Base-by-base conservation (phyloP, 1,140 invertebrate genomes). In the Drosophila pectinifera region DNA sequence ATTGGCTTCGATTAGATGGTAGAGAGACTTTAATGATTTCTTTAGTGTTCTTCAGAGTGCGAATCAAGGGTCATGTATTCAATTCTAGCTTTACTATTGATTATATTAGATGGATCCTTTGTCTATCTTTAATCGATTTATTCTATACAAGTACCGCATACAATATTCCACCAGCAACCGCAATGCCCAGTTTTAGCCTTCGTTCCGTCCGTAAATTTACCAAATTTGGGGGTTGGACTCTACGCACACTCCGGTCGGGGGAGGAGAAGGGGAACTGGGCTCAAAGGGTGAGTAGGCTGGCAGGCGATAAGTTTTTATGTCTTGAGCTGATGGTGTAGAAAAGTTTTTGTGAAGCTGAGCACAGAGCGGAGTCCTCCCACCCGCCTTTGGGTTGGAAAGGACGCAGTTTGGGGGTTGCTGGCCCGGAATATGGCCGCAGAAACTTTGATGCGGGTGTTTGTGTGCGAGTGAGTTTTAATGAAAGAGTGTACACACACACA, bases 241-340 rank as follows among this genome's bases (percentile, higher is more conserved):
- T 16, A 82, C 59, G 69, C 70, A 68, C 82, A 75, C 69, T 78
- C 56, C 53, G 36, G 34, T n/a, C n/a, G 46, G 63, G 42, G 18
- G 46, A 64, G 41, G 67, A 56, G 41, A 61, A 56, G 56, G 39
- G 5, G 11, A 16, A 31, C 20, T 22, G 41, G 54, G 46, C 26
- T 51, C 38, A 39, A 26, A 34, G 53, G 74, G 58, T 64, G 61
- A 58, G 59, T 73, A 69, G 56, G 51, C 41, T 34, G 73, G 63
- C 80, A 70, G 83, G 84, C 84, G 80, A 90, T 89, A 88, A 89
- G 84, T 88, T 88, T 88, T 88, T 80, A 88, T 88, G 84, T 88
- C 84, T 88, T 88, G 80, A 88, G 84, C 84, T 88, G 84, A 88
- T 88, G 84, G 85, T 82, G 80, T 88, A 84, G 84, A 89, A 88